Evolutionary conservation across 2,113 vertebrate genomes (phyloP).

Genomic region (Stomatorhinus ivindoensis): DNA sequence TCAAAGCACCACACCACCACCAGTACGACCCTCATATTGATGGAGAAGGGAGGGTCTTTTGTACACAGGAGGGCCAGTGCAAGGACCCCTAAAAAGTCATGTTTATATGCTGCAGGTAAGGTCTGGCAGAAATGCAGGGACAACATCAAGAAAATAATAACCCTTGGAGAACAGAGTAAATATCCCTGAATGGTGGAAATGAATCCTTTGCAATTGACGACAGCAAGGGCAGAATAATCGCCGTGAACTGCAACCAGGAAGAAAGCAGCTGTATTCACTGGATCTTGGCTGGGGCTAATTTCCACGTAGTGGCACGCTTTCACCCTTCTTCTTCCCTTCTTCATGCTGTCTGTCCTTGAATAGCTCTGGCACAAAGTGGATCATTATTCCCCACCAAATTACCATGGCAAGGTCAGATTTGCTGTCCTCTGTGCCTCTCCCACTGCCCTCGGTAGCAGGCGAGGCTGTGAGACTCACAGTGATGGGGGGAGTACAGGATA

Average conservation of each 20-base stretch:
- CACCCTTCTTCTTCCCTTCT: background rate
- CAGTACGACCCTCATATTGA: background rate
- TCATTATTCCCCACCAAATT: constrained; percentile 11
- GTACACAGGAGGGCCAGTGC: background rate
- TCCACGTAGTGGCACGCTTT: background rate
- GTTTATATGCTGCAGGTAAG: background rate
- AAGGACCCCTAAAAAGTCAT: background rate
- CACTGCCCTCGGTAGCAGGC: background rate
- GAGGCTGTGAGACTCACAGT: background rate
- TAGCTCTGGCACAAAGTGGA: background rate
- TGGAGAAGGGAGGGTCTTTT: background rate
- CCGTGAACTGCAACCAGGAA: background rate
- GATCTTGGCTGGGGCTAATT: constrained; percentile 6
- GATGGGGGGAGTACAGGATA: no score
- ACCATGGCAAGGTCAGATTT: background rate
- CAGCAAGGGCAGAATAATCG: background rate
- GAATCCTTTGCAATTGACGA: constrained; percentile 8
- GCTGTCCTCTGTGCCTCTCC: background rate
- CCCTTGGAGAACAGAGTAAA: background rate
- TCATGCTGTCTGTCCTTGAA: constrained; percentile 8
- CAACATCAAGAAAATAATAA: background rate
- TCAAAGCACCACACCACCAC: background rate
- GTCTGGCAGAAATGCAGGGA: background rate
- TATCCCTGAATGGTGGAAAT: background rate
- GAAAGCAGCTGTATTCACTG: background rate